A percentile compares a stretch with the other conserved stretches of the same genome.
Conservation (phyloP, 2,797 vertebrate genomes). For the Oreonectes daqikongensis region DNA sequence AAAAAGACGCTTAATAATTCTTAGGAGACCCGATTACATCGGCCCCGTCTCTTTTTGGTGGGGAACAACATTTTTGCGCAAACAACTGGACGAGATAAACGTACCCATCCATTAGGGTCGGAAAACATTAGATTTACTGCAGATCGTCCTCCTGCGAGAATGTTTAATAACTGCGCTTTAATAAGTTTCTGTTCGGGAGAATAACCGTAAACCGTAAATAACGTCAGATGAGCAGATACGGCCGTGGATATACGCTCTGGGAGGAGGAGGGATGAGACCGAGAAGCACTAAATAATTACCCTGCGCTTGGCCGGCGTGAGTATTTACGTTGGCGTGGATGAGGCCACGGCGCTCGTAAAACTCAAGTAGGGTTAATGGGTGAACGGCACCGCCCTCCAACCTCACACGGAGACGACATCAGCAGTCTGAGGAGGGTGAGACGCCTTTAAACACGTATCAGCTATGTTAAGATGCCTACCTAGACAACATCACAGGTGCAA, state of each 20-base stretch:
- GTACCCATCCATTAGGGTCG: constrained; percentile 51
- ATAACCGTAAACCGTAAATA: constrained; percentile 63
- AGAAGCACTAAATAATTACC: constrained; percentile 67
- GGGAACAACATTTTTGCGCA: constrained; percentile 45
- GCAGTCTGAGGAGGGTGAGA: constrained; percentile 64
- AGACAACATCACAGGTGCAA: background rate
- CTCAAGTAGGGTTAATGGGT: constrained; percentile 77
- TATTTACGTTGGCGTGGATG: constrained; percentile 77
- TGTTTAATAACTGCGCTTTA: constrained; percentile 58
- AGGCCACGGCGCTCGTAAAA: constrained; percentile 71
- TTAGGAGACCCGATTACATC: constrained; percentile 47
- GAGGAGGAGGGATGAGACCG: constrained; percentile 68
- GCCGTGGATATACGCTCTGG: constrained; percentile 56
- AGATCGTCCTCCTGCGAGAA: constrained; percentile 48
- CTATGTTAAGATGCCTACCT: background rate
- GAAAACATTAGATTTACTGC: constrained; percentile 50
- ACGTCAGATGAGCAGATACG: constrained; percentile 67
- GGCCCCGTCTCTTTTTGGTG: constrained; percentile 27
- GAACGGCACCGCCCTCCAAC: constrained; percentile 72
- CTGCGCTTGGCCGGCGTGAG: constrained; percentile 71
- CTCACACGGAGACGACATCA: constrained; percentile 71
- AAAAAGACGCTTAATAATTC: constrained; percentile 49
- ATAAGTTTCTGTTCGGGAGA: constrained; percentile 59
- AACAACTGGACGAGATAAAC: constrained; percentile 54
- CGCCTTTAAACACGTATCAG: no score